phyloP scores from a whole-genome alignment of 2,113 vertebrate species.

The Empidonax alnorum region DNA sequence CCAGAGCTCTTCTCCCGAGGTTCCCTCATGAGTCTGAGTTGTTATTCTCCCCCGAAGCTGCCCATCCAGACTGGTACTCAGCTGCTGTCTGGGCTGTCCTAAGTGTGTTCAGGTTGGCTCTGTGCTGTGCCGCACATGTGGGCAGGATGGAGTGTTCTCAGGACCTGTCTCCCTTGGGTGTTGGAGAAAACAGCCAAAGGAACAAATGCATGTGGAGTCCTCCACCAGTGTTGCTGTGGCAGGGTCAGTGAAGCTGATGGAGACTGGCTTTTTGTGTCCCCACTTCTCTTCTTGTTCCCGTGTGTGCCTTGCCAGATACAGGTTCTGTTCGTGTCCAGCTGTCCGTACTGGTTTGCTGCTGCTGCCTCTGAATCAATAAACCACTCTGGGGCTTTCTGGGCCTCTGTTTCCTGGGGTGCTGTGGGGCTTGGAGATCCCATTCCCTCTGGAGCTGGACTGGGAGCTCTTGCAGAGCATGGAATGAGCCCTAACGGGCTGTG shows the following conservation, averaged over 20 bases:
- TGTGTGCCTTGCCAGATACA: neutral
- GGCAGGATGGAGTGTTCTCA: neutral
- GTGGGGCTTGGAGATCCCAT: neutral
- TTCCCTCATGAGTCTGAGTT: neutral
- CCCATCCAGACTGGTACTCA: neutral
- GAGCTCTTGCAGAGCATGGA: neutral
- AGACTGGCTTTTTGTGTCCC: neutral
- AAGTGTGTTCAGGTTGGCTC: neutral
- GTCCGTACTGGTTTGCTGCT: neutral
- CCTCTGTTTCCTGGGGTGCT: neutral
- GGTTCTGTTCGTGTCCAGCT: neutral
- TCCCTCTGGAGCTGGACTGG: neutral
- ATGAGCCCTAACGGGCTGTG: too few relatives aligned
- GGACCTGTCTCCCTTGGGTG: neutral
- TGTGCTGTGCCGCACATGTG: neutral
- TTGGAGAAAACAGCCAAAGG: neutral
- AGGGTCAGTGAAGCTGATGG: slow-evolving; percentile 3
- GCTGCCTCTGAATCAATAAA: neutral
- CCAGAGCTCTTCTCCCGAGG: neutral
- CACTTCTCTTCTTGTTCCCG: neutral
- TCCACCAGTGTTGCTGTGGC: neutral
- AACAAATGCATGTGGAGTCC: neutral
- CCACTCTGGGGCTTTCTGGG: neutral
- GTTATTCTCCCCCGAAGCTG: neutral
- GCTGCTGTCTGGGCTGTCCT: neutral